Conservation (phyloP, 2,113 vertebrate species). For the Crotalus viridis region DNA sequence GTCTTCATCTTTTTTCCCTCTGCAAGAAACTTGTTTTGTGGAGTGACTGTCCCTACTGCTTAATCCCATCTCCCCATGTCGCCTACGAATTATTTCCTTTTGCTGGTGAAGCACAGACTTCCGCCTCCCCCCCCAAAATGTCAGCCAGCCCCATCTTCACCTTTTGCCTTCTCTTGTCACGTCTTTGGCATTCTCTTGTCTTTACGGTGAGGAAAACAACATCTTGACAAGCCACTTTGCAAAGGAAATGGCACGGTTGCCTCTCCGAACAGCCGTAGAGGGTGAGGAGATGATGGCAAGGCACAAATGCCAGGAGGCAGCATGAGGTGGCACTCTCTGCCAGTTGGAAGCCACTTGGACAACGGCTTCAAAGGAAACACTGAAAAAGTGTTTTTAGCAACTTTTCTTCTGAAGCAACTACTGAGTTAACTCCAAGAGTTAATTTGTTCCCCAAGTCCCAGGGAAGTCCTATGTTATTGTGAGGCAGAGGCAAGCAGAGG, state of each 20-base stretch:
- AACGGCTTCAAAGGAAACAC: background rate
- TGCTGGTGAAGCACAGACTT: background rate
- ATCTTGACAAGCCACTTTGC: background rate
- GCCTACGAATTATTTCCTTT: background rate
- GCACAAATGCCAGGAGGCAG: background rate
- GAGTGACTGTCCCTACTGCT: background rate
- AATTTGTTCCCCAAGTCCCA: background rate
- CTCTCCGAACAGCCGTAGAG: background rate
- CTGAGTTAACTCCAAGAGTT: background rate
- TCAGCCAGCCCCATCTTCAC: background rate
- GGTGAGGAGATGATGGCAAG: background rate
- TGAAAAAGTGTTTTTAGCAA: background rate
- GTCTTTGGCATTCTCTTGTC: background rate
- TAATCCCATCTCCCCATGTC: background rate
- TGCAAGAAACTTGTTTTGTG: background rate
- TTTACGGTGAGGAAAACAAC: background rate
- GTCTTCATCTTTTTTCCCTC: background rate
- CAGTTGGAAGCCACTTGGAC: background rate
- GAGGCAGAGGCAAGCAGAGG: background rate
- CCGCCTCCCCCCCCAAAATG: background rate
- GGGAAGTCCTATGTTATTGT: background rate
- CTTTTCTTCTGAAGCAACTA: background rate
- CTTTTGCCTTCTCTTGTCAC: background rate
- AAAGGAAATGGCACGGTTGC: background rate
- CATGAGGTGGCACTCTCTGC: background rate